phyloP scores from a whole-genome alignment of 2,888 invertebrate species.

The Plutella xylostella region DNA sequence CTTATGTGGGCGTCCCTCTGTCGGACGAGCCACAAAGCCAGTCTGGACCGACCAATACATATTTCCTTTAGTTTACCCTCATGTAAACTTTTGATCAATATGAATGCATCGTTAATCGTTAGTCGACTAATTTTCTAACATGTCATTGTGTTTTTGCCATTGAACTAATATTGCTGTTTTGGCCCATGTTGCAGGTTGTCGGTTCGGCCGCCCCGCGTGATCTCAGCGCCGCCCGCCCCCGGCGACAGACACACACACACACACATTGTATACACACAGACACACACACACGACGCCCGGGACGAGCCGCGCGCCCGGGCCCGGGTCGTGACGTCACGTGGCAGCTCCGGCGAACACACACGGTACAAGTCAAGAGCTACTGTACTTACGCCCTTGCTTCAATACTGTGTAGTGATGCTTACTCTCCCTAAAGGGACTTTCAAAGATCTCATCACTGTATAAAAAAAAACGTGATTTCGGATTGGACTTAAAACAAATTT shows the following conservation, averaged over 20 bases:
- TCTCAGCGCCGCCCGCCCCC: background rate
- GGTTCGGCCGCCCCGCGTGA: background rate
- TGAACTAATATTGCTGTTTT: background rate
- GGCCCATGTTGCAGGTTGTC: background rate
- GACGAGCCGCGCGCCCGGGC: too few species aligned
- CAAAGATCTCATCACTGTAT: slow-evolving; percentile 7
- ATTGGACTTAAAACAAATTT: slow-evolving; percentile 1
- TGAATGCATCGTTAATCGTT: too few species aligned
- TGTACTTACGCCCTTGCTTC: background rate
- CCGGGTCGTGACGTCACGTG: too few species aligned
- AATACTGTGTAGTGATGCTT: slow-evolving; percentile 1
- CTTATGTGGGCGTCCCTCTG: too few species aligned
- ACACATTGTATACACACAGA: background rate
- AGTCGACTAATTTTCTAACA: too few species aligned
- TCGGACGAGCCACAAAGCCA: too few species aligned
- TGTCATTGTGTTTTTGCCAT: too few species aligned
- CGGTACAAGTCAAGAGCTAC: background rate
- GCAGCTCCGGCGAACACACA: background rate
- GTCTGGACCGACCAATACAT: too few species aligned
- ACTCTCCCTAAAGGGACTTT: background rate
- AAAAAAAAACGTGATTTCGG: slow-evolving; percentile 1
- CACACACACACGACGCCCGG: background rate
- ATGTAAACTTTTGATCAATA: too few species aligned
- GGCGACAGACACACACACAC: slow-evolving; percentile 1
- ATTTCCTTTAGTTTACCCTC: too few species aligned